Percentiles rank a stretch among this genome's conserved stretches.
phyloP scores from a whole-genome alignment of 1,140 invertebrate species.

The Gyrodactylus salaris region DNA sequence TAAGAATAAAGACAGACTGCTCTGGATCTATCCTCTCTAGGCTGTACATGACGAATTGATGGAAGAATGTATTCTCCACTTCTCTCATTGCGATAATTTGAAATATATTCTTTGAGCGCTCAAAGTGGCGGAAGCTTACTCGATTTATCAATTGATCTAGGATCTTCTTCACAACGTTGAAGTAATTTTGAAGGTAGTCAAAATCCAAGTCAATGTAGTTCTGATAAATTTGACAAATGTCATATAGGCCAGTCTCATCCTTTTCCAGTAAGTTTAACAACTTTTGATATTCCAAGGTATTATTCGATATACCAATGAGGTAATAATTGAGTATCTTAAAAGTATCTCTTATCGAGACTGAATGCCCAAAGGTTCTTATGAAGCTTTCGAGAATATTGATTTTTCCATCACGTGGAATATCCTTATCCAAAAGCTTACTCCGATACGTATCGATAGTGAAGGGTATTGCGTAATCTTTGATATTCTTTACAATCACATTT shows the following conservation, averaged over 20 bases:
- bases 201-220: neutral
- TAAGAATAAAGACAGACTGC: neutral
- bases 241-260: neutral
- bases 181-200: neutral
- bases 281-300: neutral
- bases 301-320: neutral
- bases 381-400: neutral
- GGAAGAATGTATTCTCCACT: neutral
- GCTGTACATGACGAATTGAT: neutral
- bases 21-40: neutral
- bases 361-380: neutral
- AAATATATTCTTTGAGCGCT: neutral
- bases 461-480: neutral
- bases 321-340: too few species aligned
- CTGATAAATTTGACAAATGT: neutral
- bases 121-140: neutral
- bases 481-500: neutral
- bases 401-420: neutral
- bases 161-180: neutral
- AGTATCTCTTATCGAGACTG: too few species aligned
- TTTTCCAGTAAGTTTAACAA: neutral
- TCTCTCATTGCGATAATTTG: neutral
- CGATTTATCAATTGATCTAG: neutral
- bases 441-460: neutral
- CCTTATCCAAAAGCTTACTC: neutral